These are phyloP conservation scores for Coluber constrictor DNA, from an alignment of 2,797 vertebrate species.

Conservation along the genomic window DNA sequence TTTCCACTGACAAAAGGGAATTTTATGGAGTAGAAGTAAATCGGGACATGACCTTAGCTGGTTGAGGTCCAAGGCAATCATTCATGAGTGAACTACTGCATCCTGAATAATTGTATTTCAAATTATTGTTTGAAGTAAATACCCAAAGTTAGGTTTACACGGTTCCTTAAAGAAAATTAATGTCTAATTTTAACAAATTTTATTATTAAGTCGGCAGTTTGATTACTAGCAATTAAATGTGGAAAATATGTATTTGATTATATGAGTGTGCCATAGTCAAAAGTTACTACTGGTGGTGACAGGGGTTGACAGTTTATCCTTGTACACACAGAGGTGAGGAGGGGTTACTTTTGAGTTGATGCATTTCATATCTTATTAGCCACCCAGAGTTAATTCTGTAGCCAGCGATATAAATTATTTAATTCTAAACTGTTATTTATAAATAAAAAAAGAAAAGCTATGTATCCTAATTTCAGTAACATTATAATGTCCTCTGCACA, in stretches of 20 bases:
- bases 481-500: neutral
- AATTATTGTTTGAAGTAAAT: neutral
- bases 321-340: neutral
- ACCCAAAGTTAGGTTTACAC: neutral
- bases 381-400: neutral
- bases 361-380: neutral
- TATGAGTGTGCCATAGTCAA: neutral
- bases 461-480: neutral
- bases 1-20: neutral
- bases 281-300: neutral
- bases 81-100: neutral
- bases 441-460: neutral
- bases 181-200: neutral
- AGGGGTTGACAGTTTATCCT: neutral
- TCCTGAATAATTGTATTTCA: neutral
- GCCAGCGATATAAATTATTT: neutral
- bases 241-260: conserved; percentile 40
- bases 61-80: neutral
- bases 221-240: conserved; percentile 35
- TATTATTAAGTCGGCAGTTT: neutral
- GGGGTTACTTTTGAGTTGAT: neutral
- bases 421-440: conserved; percentile 2
- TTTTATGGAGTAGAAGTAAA: neutral
- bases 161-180: neutral
- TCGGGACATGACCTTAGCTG: neutral